Evolutionary conservation across 2,113 vertebrate species (phyloP), one percentile per base, ranked within the genome.

Genomic region (Silurus meridionalis): DNA sequence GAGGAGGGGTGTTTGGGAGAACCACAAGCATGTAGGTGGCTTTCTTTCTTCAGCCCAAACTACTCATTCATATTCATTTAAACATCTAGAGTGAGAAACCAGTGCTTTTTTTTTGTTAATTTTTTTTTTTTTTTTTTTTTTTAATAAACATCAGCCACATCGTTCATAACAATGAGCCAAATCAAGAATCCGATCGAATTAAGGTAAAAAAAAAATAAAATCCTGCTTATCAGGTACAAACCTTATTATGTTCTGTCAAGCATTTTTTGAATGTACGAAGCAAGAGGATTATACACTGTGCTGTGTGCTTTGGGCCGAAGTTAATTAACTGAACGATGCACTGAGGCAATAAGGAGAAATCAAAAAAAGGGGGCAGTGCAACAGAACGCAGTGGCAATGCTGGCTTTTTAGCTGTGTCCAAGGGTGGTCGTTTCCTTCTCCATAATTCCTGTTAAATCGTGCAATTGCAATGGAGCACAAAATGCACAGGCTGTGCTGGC

Each of bases 401-500:
- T 88, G 92, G 89, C 93, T 92, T 94, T 94, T 94, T 93, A 94
- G 90, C 82, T 89, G 71, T 88, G 92, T 90, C 91, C 89, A 19
- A 91, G 93, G 94, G 93, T 93, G 93, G 93, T 93, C 93, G 91
- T 93, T 92, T 88, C 89, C 91, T 89, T 11, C 80, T 82, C 23
- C 15, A 28, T 86, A 90, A 90, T 93, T 80, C 81, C 77, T 91
- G 94, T 92, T 93, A 93, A 95, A 95, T 94, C 92, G 92, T 90
- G 93, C 92, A 91, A 91, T 92, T 91, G 92, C 92, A 92, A 92
- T 91, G 82, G 91, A 93, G 92, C 90, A 91, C 90, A 92, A 88
- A 91, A 91, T 74, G 85, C 79, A 88, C 90, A 89, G 90, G 89
- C 93, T 90, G 91, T 91, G 93, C 92, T 91, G 83, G 91, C 88